These are phyloP conservation scores for Scalopus aquaticus DNA, from an alignment of 2,113 vertebrate species.

Conservation along the genomic window DNA sequence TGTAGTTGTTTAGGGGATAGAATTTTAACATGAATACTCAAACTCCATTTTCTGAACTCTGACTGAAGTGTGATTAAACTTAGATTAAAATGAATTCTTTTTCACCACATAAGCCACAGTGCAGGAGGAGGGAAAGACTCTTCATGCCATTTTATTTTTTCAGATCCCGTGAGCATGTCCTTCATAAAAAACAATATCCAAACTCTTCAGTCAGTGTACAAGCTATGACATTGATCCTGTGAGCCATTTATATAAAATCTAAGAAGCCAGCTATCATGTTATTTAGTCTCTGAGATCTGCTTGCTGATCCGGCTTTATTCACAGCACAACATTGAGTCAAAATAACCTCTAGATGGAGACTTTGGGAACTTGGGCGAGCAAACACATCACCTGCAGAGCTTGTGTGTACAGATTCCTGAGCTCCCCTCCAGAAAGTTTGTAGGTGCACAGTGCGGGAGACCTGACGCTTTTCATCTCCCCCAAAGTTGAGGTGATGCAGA, in stretches of 20 bases:
- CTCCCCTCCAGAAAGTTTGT: not conserved
- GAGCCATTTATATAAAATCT: not conserved
- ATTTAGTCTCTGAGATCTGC: not conserved
- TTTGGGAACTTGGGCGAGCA: not conserved
- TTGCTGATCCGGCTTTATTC: not conserved
- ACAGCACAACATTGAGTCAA: not conserved
- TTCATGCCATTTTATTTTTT: not conserved
- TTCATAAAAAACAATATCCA: constrained; percentile 23
- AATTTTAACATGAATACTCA: constrained; percentile 60
- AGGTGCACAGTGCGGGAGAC: fast-evolving
- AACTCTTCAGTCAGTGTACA: not conserved
- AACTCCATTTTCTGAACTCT: constrained; percentile 27
- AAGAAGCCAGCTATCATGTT: not conserved
- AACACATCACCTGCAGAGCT: not conserved
- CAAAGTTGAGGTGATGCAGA: not conserved
- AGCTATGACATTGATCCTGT: not conserved
- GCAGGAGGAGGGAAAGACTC: not conserved
- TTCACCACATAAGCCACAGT: not conserved
- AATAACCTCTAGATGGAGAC: not conserved
- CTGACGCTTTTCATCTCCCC: not conserved
- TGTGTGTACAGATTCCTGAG: not conserved
- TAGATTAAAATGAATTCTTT: constrained; percentile 47
- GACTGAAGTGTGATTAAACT: constrained; percentile 52
- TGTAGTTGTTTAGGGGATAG: constrained; percentile 44
- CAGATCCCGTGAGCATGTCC: not conserved